Base-by-base conservation (phyloP, 2,113 vertebrate species). In the Semicossyphus pulcher region DNA sequence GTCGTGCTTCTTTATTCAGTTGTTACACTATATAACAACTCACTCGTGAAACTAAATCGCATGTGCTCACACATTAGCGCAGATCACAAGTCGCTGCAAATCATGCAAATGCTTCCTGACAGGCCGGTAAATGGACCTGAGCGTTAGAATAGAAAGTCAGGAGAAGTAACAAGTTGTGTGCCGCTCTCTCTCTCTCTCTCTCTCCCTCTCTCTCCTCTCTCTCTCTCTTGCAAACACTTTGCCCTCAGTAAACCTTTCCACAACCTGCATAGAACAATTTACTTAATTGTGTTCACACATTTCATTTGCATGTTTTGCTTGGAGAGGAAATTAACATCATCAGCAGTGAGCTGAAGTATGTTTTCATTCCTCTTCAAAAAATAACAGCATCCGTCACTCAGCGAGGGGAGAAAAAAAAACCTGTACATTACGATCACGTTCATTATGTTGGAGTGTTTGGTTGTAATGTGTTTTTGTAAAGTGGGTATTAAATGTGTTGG, bases 281-380 rank as follows among this genome's bases (percentile, higher is more conserved):
- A 82, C 83, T 86, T 88, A 85, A 89, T 86, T 89, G 76, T 85
- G 88, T 85, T 75, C 81, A 62, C 71, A 86, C 74, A 72, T 87
- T 89, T 83, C 80, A 91, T 92, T 91, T 92, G 87, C 91, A 92
- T 93, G 89, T 89, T 92, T 85, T 83, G 84, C 86, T 89, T 79
- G 88, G 88, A 91, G 86, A 90, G 89, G 86, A 92, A 91, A 91
- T 93, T 89, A 91, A 85, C 88, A 90, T 89, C 65, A 87, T 88
- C 89, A 90, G 72, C 83, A 82, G 72, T 75, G 82, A 84, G 79
- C 83, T 92, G 83, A 92, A 93, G 91, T 92, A 83, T 92, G 92
- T 92, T 93, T 93, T 91, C 78, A 88, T 72, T 86, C 85, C 91
- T 92, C 90, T 93, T 92, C 87, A 92, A 74, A 86, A 79, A 86